These are phyloP conservation scores for Tetranychus piercei DNA, from an alignment of 2,888 invertebrate genomes.

Conservation along the genomic window DNA sequence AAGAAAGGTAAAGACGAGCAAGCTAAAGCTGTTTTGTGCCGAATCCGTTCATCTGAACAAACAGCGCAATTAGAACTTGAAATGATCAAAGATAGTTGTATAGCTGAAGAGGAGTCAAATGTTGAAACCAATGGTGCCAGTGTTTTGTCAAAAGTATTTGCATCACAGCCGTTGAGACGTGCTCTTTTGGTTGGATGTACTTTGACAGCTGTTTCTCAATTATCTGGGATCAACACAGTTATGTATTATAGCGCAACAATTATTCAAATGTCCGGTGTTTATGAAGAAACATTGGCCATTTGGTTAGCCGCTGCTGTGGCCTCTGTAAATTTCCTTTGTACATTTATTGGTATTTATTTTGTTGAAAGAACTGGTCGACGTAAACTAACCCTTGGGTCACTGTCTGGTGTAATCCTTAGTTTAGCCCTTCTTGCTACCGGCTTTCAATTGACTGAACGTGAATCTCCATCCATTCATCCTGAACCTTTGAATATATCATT, in stretches of 20 bases:
- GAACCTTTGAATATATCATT: slow-evolving; percentile 26
- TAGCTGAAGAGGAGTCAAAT: slow-evolving; percentile 25
- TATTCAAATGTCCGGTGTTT: slow-evolving; percentile 35
- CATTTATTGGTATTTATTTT: slow-evolving; percentile 36
- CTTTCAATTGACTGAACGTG: slow-evolving; percentile 31
- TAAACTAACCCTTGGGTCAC: slow-evolving; percentile 29
- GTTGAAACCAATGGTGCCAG: not conserved
- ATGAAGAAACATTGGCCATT: slow-evolving; percentile 34
- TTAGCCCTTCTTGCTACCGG: slow-evolving; percentile 34
- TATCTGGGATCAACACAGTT: slow-evolving; percentile 40
- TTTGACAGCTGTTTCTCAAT: slow-evolving; percentile 38
- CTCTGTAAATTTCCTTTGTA: slow-evolving; percentile 36
- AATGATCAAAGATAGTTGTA: slow-evolving; percentile 29
- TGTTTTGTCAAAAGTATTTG: not conserved
- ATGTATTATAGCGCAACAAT: slow-evolving; percentile 40
- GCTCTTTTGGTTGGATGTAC: slow-evolving; percentile 38
- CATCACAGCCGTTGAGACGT: slow-evolving; percentile 30
- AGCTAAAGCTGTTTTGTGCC: slow-evolving; percentile 29
- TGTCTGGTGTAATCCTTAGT: slow-evolving; percentile 34
- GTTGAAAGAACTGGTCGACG: slow-evolving; percentile 37
- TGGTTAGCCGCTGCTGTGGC: slow-evolving; percentile 36
- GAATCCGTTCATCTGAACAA: slow-evolving; percentile 29
- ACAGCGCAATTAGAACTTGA: slow-evolving; percentile 33
- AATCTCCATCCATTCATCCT: not conserved
- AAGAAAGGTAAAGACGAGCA: slow-evolving; percentile 26